Conservation (phyloP, 2,113 vertebrate genomes). For the Pelvicachromis taeniatus region DNA sequence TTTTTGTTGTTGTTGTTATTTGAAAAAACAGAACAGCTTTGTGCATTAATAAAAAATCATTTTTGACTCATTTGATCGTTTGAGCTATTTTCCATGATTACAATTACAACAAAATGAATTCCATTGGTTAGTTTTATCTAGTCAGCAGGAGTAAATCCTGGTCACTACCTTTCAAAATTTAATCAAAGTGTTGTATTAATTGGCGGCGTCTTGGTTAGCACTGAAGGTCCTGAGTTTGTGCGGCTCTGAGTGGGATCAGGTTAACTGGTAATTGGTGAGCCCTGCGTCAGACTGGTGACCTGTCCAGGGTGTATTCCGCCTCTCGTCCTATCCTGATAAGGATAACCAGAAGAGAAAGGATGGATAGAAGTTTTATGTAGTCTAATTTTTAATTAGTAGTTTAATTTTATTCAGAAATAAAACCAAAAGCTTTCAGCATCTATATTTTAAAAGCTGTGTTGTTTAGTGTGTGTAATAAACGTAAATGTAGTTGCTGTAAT, state of each 20-base stretch:
- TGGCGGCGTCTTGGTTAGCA: background rate
- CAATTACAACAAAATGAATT: too few relatives aligned
- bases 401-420: background rate
- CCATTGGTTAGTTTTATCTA: background rate
- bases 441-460: background rate
- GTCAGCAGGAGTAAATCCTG: background rate
- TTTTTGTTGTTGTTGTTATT: background rate
- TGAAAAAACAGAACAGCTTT: background rate
- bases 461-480: background rate
- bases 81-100: background rate
- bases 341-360: background rate
- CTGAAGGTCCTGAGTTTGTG: background rate
- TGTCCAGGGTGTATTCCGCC: background rate
- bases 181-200: background rate
- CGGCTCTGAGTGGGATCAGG: background rate
- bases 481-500: background rate
- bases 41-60: background rate
- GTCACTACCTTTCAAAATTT: background rate
- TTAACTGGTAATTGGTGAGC: background rate
- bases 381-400: background rate
- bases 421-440: background rate
- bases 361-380: background rate
- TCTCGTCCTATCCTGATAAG: background rate
- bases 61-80: background rate
- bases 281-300: background rate